Base-by-base conservation (phyloP, 2,888 invertebrate species). In the Drosophila testacea region DNA sequence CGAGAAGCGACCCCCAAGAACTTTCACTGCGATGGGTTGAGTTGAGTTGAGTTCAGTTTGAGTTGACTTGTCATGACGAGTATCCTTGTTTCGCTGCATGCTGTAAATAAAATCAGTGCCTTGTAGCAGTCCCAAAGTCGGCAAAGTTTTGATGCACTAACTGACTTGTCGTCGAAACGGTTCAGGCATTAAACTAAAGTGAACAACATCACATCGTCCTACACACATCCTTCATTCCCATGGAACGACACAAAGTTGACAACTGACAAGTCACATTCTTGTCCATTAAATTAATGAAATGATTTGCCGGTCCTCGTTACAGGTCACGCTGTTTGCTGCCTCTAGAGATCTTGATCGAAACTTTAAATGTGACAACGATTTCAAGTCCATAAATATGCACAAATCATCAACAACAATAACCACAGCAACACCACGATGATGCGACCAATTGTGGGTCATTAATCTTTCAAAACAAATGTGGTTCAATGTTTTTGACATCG, bases 251-350 rank as follows among this genome's bases (percentile, higher is more conserved):
- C 47, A 81, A 88, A 86, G 89, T 86, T 86, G 85, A 89, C 90
- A 85, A 73, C 78, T 86, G 83, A 89, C 90, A 85, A 89, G 88
- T 83, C 81, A 80, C 69, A 86, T 77, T 85, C 73, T 85, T 72
- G 66, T 88, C 69, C 86, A 89, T 86, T 86, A 86, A 86, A 78
- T 86, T 89, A 89, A 85, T 85, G 81, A 86, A 85, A 89, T 88
- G 81, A 88, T 75, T 72, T 69, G 61, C 50, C 50, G 60, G 48
- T 60, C 41, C 13, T 30, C 36, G 51, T 41, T 50, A 44, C 27
- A 51, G 79, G 83, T 65, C 62, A 61, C n/a, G 42, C 32, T 51
- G 34, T 28, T 5, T 36, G 16, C 9, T 42, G 38, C 16, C 59
- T 51, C 64, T 30, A 38, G 41, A 65, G 65, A 56, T 62, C 46